phyloP scores from a whole-genome alignment of 2,888 invertebrate genomes.

The Endotricha flammealis region DNA sequence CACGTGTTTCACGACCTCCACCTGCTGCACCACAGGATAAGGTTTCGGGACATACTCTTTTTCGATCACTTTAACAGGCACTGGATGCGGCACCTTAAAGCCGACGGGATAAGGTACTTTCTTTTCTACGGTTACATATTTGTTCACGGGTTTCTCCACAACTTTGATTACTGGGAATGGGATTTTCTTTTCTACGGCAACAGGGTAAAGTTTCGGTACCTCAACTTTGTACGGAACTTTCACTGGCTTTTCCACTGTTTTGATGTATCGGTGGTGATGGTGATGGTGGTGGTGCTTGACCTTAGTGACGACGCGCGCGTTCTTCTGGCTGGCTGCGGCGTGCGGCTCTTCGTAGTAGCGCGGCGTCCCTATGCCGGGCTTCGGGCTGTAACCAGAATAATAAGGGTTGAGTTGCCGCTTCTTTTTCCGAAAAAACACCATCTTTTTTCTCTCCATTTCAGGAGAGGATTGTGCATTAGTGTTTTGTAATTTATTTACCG shows the following conservation, averaged over 20 bases:
- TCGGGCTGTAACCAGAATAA: slow-evolving; percentile 54
- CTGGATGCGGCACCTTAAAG: slow-evolving; percentile 64
- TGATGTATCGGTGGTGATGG: slow-evolving; percentile 81
- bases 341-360: slow-evolving; percentile 42
- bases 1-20: slow-evolving; percentile 58
- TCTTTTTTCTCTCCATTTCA: slow-evolving; percentile 42
- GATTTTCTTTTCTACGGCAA: slow-evolving; percentile 62
- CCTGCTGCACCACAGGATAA: slow-evolving; percentile 64
- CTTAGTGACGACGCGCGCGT: slow-evolving; percentile 45
- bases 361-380: slow-evolving; percentile 32
- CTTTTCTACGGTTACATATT: slow-evolving; percentile 66
- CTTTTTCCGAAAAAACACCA: slow-evolving; percentile 42
- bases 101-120: slow-evolving; percentile 65
- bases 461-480: slow-evolving; percentile 18
- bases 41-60: slow-evolving; percentile 71
- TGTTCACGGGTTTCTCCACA: slow-evolving; percentile 55
- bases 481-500: slow-evolving; percentile 36
- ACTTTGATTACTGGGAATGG: slow-evolving; percentile 50
- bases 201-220: slow-evolving; percentile 76
- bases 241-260: slow-evolving; percentile 78
- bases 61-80: slow-evolving; percentile 72
- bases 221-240: slow-evolving; percentile 72
- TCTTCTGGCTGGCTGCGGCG: slow-evolving; percentile 41
- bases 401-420: slow-evolving; percentile 45
- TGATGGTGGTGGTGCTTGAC: slow-evolving; percentile 82